phyloP scores from a whole-genome alignment of 2,888 invertebrate species.

The Hirtodrosophila confusa region DNA sequence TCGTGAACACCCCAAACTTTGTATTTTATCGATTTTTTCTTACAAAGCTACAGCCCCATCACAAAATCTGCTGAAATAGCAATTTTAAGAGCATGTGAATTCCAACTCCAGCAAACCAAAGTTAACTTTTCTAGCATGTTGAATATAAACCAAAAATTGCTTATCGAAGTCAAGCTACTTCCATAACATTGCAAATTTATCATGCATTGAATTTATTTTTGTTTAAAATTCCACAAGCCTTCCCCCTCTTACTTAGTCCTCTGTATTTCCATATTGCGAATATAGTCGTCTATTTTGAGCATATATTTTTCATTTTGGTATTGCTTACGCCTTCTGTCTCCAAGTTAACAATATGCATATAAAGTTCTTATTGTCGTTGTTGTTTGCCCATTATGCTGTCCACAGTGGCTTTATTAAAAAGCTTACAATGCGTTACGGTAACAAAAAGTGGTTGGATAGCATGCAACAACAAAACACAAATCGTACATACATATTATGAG shows the following conservation, averaged over 20 bases:
- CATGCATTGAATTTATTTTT: slow-evolving; percentile 63
- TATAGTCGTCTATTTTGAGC: slow-evolving; percentile 2
- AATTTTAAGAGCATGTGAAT: too few species aligned
- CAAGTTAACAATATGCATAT: slow-evolving; percentile 36
- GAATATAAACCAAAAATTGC: neutral
- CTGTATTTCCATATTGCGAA: slow-evolving; percentile 28
- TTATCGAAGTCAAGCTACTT: slow-evolving; percentile 6
- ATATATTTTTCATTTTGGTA: slow-evolving; percentile 12
- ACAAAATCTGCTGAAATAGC: too few species aligned
- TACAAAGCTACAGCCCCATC: too few species aligned
- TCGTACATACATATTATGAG: slow-evolving; percentile 29
- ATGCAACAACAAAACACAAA: slow-evolving; percentile 2
- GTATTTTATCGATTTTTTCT: too few species aligned
- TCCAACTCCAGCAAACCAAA: too few species aligned
- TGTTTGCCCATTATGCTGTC: slow-evolving; percentile 48
- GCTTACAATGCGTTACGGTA: slow-evolving; percentile 55
- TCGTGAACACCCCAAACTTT: too few species aligned
- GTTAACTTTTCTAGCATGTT: too few species aligned
- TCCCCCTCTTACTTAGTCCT: slow-evolving; percentile 1
- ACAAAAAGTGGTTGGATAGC: slow-evolving; percentile 21
- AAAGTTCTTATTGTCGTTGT: slow-evolving; percentile 14
- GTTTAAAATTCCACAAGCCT: slow-evolving; percentile 1
- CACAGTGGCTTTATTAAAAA: slow-evolving; percentile 74
- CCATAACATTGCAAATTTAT: slow-evolving; percentile 41
- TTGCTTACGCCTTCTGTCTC: slow-evolving; percentile 41